phyloP scores from a whole-genome alignment of 2,113 vertebrate genomes.

The Typhlomys cinereus region DNA sequence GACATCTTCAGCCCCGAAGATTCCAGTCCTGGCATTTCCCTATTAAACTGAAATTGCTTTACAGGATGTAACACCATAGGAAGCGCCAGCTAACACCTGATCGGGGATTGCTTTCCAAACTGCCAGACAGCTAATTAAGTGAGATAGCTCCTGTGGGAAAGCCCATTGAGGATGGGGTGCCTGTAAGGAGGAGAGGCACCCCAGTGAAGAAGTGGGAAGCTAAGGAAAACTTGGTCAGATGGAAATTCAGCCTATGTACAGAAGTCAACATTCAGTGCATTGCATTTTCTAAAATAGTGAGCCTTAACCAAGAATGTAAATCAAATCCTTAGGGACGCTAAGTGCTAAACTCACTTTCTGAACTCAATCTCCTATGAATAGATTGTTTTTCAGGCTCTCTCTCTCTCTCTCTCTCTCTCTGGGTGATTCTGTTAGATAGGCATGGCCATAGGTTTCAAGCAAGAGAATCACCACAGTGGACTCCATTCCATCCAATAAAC shows the following conservation, averaged over 20 bases:
- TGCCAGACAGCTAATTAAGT: conserved; percentile 73
- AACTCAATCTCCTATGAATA: background rate
- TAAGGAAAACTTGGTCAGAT: conserved; percentile 46
- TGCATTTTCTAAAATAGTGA: background rate
- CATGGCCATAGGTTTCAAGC: background rate
- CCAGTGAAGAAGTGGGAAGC: conserved; percentile 5
- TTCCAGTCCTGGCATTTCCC: conserved; percentile 58
- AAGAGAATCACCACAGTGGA: background rate
- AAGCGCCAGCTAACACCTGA: conserved; percentile 66
- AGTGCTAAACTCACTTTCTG: background rate
- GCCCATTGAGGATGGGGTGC: background rate
- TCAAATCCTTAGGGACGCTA: background rate
- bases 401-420: background rate
- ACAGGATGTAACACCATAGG: conserved; percentile 62
- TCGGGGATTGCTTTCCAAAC: conserved; percentile 60
- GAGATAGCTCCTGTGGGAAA: conserved; percentile 56
- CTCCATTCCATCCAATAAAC: background rate
- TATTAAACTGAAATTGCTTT: conserved; percentile 74
- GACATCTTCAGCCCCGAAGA: conserved; percentile 60
- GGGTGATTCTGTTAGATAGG: background rate
- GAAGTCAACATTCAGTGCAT: background rate
- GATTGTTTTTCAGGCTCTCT: background rate
- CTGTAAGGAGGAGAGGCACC: background rate
- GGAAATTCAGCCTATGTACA: background rate
- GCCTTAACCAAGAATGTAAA: background rate